These are phyloP conservation scores for Plagiodera versicolora DNA, from an alignment of 2,888 invertebrate genomes.

Conservation along the genomic window DNA sequence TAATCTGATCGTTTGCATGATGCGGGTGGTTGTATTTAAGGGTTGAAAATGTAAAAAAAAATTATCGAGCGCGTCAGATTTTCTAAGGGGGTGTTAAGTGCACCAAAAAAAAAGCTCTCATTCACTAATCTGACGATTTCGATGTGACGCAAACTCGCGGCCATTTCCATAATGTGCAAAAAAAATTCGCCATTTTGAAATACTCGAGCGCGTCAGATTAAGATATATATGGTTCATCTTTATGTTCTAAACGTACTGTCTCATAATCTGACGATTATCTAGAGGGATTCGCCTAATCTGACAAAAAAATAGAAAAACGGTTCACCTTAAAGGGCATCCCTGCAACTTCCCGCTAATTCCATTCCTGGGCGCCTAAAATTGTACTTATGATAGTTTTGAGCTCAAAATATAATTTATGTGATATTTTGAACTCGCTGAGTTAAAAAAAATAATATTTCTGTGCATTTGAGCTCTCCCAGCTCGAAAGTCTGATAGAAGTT, in stretches of 20 bases:
- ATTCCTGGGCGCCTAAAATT: too few relatives aligned
- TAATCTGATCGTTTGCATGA: constrained; percentile 28
- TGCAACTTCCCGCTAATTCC: too few relatives aligned
- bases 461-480: too few relatives aligned
- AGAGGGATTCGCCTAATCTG: not conserved
- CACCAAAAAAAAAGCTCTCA: constrained; percentile 16
- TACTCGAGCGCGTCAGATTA: constrained; percentile 34
- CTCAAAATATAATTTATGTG: not conserved
- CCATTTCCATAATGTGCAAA: constrained; percentile 21
- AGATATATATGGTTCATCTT: constrained; percentile 22
- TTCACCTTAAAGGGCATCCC: too few relatives aligned
- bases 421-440: not conserved
- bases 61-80: constrained; percentile 18
- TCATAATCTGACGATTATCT: constrained; percentile 24
- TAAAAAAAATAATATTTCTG: too few relatives aligned
- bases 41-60: constrained; percentile 24
- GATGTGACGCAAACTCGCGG: constrained; percentile 16
- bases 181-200: constrained; percentile 14
- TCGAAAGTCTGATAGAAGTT: too few relatives aligned
- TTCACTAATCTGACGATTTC: constrained; percentile 22
- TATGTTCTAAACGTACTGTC: constrained; percentile 19
- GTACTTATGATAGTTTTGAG: too few relatives aligned
- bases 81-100: constrained; percentile 24
- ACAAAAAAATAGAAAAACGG: not conserved
- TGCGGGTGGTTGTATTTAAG: too few relatives aligned